phyloP scores from a whole-genome alignment of 2,888 invertebrate genomes.

The Brachyptera putata region DNA sequence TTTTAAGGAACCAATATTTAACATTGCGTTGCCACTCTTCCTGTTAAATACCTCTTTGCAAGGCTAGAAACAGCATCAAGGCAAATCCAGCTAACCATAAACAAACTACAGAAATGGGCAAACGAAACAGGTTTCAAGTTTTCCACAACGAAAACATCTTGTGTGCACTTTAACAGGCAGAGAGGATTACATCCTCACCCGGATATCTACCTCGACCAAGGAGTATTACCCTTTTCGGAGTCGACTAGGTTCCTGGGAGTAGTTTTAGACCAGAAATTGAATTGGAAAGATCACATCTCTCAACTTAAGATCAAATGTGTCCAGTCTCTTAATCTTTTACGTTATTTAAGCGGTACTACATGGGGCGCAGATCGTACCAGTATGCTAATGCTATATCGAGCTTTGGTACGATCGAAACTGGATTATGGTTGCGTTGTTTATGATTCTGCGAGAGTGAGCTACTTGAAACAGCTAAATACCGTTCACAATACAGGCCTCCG shows the following conservation, averaged over 20 bases:
- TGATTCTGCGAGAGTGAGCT: background rate
- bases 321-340: slow-evolving; percentile 5
- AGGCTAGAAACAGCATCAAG: background rate
- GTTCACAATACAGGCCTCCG: slow-evolving; percentile 4
- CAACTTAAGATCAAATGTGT: background rate
- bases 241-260: slow-evolving; percentile 6
- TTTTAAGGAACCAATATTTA: too few relatives aligned
- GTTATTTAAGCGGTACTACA: too few relatives aligned
- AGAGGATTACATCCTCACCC: slow-evolving; percentile 3
- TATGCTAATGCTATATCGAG: slow-evolving; percentile 4
- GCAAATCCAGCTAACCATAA: slow-evolving; percentile 5
- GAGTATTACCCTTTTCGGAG: background rate
- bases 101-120: slow-evolving; percentile 12
- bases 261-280: slow-evolving; percentile 5
- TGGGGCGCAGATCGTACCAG: slow-evolving; percentile 13
- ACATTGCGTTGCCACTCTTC: too few relatives aligned
- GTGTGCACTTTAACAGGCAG: slow-evolving; percentile 12
- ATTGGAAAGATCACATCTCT: slow-evolving; percentile 10
- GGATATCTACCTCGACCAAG: slow-evolving; percentile 3
- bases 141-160: slow-evolving; percentile 4
- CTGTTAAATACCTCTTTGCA: too few relatives aligned
- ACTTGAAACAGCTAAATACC: background rate
- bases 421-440: slow-evolving; percentile 11
- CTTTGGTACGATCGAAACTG: slow-evolving; percentile 5
- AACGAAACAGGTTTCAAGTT: slow-evolving; percentile 11